phyloP scores from a whole-genome alignment of 2,113 vertebrate species.

The Motacilla alba region DNA sequence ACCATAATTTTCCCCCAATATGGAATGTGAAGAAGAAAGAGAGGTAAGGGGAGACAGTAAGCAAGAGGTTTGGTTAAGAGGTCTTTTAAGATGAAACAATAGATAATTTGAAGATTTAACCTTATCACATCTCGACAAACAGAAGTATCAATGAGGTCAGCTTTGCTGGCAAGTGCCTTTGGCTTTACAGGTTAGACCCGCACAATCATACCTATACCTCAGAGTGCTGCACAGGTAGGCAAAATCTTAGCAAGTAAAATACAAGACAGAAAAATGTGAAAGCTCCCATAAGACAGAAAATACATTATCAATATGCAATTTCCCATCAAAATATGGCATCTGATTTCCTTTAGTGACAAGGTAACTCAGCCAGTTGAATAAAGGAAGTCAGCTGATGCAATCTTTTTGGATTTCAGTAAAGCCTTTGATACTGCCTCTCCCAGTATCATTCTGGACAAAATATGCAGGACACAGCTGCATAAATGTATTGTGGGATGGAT shows the following conservation, averaged over 20 bases:
- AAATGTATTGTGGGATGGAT: background rate
- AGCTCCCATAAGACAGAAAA: background rate
- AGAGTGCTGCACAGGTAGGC: background rate
- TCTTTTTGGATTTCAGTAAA: background rate
- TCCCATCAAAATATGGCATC: background rate
- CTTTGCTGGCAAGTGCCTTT: background rate
- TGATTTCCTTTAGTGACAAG: background rate
- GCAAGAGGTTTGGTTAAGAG: background rate
- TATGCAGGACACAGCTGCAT: background rate
- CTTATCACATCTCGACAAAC: background rate
- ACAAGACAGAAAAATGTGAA: background rate
- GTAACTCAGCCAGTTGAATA: background rate
- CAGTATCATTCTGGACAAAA: fast-evolving
- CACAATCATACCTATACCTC: background rate
- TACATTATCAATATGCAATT: slow-evolving; percentile 31
- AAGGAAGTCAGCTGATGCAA: background rate
- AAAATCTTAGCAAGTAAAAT: background rate
- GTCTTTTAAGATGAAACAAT: background rate
- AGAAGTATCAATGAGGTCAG: background rate
- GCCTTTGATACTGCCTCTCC: background rate
- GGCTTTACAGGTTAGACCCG: background rate
- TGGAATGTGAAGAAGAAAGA: background rate
- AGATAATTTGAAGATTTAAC: background rate
- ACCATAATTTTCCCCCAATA: background rate
- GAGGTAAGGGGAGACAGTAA: background rate